phyloP scores from a whole-genome alignment of 2,113 vertebrate genomes.

The Polyodon spathula region DNA sequence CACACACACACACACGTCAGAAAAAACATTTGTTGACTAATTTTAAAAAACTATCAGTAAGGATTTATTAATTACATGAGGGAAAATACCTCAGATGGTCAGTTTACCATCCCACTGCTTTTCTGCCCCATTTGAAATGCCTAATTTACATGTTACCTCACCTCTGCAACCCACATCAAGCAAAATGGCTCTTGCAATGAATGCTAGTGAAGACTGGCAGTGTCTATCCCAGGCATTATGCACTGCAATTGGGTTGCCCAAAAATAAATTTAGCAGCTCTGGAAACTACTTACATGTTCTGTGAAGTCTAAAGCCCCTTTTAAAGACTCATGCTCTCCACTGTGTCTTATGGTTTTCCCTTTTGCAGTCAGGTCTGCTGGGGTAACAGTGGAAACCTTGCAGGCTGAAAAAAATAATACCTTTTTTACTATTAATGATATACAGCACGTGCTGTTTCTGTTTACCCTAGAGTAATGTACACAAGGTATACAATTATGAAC shows the following conservation, averaged over 20 bases:
- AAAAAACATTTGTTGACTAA: too few species aligned
- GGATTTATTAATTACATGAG: too few species aligned
- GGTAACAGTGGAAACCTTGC: not conserved
- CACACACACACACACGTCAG: too few species aligned
- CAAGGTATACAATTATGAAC: not conserved
- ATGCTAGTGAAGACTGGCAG: not conserved
- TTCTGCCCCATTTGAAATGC: not conserved
- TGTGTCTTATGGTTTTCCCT: not conserved
- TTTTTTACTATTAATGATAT: not conserved
- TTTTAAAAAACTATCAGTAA: too few species aligned
- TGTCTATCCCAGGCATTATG: not conserved
- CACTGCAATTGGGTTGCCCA: not conserved
- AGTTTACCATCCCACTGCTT: not conserved
- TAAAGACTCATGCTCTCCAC: not conserved
- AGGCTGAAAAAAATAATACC: slow-evolving; percentile 17
- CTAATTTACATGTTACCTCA: not conserved
- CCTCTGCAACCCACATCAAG: not conserved
- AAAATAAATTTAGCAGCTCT: not conserved
- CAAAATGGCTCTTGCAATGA: not conserved
- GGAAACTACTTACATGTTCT: slow-evolving; percentile 37
- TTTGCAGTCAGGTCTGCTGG: slow-evolving; percentile 5
- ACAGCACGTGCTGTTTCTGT: not conserved
- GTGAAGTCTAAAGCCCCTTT: slow-evolving; percentile 33
- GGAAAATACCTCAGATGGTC: not conserved
- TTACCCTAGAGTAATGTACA: not conserved